Evolutionary conservation across 2,113 vertebrate species (phyloP).

Genomic region (Oncorhynchus tshawytscha): DNA sequence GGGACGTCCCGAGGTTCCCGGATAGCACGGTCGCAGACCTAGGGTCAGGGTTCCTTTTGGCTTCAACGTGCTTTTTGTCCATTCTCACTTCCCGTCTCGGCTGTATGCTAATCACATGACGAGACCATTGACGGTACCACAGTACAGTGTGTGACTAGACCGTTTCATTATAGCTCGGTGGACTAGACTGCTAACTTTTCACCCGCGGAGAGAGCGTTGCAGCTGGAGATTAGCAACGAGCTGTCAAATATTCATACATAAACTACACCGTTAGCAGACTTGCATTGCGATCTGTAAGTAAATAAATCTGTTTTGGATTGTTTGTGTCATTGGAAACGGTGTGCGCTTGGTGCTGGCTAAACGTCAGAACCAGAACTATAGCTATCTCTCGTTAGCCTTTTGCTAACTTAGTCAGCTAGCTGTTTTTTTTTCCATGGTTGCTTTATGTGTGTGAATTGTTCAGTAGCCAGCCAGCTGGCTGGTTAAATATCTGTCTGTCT

Average conservation of each 20-base stretch:
- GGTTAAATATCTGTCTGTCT: neutral
- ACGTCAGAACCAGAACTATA: neutral
- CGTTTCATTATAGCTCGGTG: too few species aligned
- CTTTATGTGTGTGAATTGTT: too few species aligned
- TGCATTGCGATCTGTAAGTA: conserved; percentile 25
- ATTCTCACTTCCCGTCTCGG: conserved; percentile 26
- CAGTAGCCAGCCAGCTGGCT: neutral
- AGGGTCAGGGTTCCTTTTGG: too few species aligned
- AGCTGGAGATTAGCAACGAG: conserved; percentile 34
- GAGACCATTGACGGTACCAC: conserved; percentile 7
- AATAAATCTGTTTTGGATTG: neutral
- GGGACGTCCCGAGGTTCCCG: too few species aligned
- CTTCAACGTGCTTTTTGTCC: conserved; percentile 41
- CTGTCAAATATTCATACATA: conserved; percentile 47
- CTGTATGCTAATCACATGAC: conserved; percentile 59
- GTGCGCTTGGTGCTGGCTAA: neutral
- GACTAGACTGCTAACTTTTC: conserved; percentile 15
- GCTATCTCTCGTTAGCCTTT: neutral
- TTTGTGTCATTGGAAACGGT: neutral
- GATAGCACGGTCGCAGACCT: too few species aligned
- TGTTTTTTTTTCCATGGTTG: neutral
- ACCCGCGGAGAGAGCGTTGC: conserved; percentile 12
- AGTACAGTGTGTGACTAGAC: too few species aligned
- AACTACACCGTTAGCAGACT: conserved; percentile 28
- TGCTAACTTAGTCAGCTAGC: neutral